A percentile compares a stretch with the other conserved stretches of the same genome.
Evolutionary conservation across 2,888 invertebrate genomes (phyloP).

Genomic region (Acronicta aceris): DNA sequence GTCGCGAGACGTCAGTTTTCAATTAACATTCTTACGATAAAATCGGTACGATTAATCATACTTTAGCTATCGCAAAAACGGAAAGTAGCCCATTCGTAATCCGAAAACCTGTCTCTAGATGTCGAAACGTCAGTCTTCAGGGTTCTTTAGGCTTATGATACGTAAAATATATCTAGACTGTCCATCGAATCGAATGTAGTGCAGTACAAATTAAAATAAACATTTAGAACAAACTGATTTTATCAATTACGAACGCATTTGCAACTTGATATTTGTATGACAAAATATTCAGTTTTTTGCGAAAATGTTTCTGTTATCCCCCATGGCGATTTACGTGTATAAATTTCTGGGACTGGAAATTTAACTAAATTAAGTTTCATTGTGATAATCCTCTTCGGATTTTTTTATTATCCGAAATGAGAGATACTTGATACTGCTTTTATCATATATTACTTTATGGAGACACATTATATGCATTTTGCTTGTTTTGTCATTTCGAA

Average conservation of each 20-base stretch:
- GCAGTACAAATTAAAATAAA: slow-evolving; percentile 29
- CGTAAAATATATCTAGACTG: slow-evolving; percentile 26
- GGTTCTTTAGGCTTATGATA: slow-evolving; percentile 44
- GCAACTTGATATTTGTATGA: slow-evolving; percentile 32
- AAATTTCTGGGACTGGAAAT: slow-evolving; percentile 52
- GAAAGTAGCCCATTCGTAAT: slow-evolving; percentile 66
- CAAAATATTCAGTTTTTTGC: slow-evolving; percentile 23
- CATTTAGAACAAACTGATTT: slow-evolving; percentile 24
- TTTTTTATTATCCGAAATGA: slow-evolving; percentile 67
- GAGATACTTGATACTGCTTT: slow-evolving; percentile 53
- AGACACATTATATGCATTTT: slow-evolving; percentile 14
- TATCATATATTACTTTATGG: slow-evolving; percentile 13
- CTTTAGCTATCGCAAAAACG: slow-evolving; percentile 70
- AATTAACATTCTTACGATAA: slow-evolving; percentile 72
- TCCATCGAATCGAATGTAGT: slow-evolving; percentile 34
- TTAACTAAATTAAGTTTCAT: slow-evolving; percentile 59
- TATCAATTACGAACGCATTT: slow-evolving; percentile 28
- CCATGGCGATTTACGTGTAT: slow-evolving; percentile 50
- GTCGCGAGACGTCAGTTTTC: slow-evolving; percentile 61
- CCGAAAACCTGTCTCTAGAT: slow-evolving; percentile 63
- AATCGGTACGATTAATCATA: slow-evolving; percentile 74
- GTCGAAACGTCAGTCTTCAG: slow-evolving; percentile 52
- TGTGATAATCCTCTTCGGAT: slow-evolving; percentile 68
- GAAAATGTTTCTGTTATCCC: slow-evolving; percentile 28
- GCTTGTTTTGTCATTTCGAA: slow-evolving; percentile 21